phyloP scores from a whole-genome alignment of 2,113 vertebrate genomes.

The Elaphurus davidianus region DNA sequence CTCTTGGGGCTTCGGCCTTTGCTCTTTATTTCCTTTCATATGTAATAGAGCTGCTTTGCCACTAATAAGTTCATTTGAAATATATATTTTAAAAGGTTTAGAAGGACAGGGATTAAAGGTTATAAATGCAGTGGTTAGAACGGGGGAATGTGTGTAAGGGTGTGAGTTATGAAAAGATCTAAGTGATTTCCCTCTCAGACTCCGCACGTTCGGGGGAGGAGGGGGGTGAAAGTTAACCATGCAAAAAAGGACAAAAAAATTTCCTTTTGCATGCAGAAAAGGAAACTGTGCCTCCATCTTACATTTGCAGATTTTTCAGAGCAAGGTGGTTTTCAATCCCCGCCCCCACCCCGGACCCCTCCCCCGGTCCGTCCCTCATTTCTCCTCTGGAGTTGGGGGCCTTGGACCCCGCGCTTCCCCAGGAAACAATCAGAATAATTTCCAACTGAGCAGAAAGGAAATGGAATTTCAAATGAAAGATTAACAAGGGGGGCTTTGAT shows the following conservation, averaged over 20 bases:
- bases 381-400: neutral
- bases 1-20: neutral
- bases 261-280: neutral
- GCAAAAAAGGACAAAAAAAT: neutral
- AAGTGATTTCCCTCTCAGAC: constrained; percentile 12
- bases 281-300: neutral
- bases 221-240: neutral
- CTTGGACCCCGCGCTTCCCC: neutral
- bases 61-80: constrained; percentile 45
- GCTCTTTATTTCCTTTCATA: neutral
- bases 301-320: neutral
- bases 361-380: neutral
- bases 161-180: neutral
- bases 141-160: neutral
- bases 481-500: constrained; percentile 20
- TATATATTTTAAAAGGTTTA: neutral
- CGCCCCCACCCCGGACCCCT: too few relatives aligned
- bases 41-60: neutral
- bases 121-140: neutral
- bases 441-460: constrained; percentile 56
- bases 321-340: neutral
- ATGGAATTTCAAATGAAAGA: constrained; percentile 54
- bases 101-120: neutral
- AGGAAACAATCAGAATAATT: constrained; percentile 65
- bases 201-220: neutral